phyloP scores from a whole-genome alignment of 2,113 vertebrate genomes.

The Hypanus sabinus region DNA sequence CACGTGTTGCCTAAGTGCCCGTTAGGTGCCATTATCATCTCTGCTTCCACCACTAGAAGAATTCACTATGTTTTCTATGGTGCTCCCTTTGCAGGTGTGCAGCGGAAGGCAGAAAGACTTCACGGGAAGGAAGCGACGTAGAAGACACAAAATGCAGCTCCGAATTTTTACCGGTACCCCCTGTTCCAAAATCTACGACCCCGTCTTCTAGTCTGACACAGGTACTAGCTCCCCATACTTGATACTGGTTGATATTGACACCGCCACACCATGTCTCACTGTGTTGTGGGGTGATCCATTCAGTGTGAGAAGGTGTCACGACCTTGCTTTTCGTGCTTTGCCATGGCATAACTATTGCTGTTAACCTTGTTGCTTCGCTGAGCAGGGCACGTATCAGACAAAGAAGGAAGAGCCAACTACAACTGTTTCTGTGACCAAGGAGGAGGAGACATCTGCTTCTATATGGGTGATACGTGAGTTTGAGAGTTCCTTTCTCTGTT shows the following conservation, averaged over 20 bases:
- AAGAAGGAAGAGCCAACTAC: too few relatives aligned
- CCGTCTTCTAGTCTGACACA: background rate
- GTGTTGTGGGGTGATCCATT: background rate
- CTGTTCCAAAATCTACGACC: too few relatives aligned
- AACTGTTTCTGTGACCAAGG: too few relatives aligned
- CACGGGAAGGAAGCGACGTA: background rate
- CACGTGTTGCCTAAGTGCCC: too few relatives aligned
- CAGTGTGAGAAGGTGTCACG: too few relatives aligned
- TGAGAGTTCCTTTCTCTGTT: background rate
- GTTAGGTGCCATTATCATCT: too few relatives aligned
- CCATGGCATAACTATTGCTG: background rate
- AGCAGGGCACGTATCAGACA: background rate
- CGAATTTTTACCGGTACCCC: background rate
- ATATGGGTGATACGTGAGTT: background rate
- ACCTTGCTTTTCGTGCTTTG: background rate
- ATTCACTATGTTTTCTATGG: background rate
- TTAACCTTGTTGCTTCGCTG: background rate
- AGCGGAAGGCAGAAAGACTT: background rate
- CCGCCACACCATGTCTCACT: too few relatives aligned
- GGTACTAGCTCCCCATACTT: background rate
- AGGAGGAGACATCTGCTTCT: too few relatives aligned
- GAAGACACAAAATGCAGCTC: background rate
- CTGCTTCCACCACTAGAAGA: background rate
- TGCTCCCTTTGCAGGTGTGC: background rate
- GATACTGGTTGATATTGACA: background rate